phyloP scores from a whole-genome alignment of 2,888 invertebrate species.

The Cryptophagus acutangulus region DNA sequence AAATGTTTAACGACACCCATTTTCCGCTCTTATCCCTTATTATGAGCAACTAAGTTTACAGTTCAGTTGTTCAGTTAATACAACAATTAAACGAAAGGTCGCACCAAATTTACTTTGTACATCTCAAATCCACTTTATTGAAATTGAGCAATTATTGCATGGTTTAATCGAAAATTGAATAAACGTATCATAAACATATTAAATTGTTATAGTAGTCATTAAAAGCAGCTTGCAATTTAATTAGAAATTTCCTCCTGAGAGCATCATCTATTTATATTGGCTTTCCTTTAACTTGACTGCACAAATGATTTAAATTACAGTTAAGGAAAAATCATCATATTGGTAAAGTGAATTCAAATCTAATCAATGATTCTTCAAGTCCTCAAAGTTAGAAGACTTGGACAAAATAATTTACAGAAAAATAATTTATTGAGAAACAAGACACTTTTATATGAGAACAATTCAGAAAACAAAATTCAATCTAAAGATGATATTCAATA shows the following conservation, averaged over 20 bases:
- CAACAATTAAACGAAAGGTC: slow-evolving; percentile 33
- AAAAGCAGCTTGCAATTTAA: not conserved
- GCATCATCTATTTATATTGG: not conserved
- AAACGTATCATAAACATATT: slow-evolving; percentile 5
- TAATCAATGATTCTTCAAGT: no score
- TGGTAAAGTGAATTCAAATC: not conserved
- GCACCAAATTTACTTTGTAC: slow-evolving; percentile 22
- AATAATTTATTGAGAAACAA: no score
- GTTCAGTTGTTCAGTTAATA: slow-evolving; percentile 32
- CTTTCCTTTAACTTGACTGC: no score
- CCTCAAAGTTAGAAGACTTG: no score
- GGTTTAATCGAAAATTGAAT: slow-evolving; percentile 7
- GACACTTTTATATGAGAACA: no score
- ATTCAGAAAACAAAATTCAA: no score
- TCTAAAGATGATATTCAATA: no score
- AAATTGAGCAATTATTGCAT: slow-evolving; percentile 4
- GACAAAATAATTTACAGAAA: no score
- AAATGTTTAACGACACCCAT: slow-evolving; percentile 31
- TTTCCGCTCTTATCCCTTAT: slow-evolving; percentile 27
- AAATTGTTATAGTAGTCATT: slow-evolving; percentile 4
- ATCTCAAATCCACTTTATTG: not conserved
- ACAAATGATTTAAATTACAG: not conserved
- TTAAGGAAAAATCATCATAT: not conserved
- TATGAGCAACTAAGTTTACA: no score
- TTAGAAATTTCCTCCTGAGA: not conserved